Base-by-base conservation (phyloP, 1,140 invertebrate species). In the Sycophila sp. region DNA sequence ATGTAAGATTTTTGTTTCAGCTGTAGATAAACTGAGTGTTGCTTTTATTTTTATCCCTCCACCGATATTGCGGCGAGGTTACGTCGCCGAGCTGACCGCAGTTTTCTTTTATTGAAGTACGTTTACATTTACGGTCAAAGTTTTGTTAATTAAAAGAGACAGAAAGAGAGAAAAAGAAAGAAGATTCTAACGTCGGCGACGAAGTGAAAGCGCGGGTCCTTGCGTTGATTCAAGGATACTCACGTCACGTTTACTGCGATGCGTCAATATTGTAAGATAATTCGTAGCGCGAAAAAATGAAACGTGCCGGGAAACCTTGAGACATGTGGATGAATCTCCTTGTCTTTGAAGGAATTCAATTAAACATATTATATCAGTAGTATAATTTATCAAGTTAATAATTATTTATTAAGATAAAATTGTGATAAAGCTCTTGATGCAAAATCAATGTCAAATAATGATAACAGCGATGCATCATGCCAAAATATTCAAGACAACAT, bases 401-500 rank as follows among this genome's bases (percentile, higher is more conserved):
- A n/a, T n/a, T n/a, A n/a, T n/a, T n/a, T n/a, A n/a, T n/a, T n/a
- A n/a, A n/a, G n/a, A n/a, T n/a, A n/a, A n/a, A 47, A 22, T 47
- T 47, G 1, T 22, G 6, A 22, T 47, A 22, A 22, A n/a, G n/a
- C 24, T 10, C 17, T 47, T 6, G 42, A 47, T 22, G 42, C 17
- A 47, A 47, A 19, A n/a, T 47, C 42, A 47, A 22, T 47, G 42
- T 47, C 19, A 47, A 53, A 24, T 56, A 67, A 28, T 24, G 40
- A 26, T 19, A 24, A 13, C 38, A 64, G 47, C 15, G 19, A 56
- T 62, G 64, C 70, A 40, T 32, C 71, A 64, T 72, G 66, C 65
- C 8, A 64, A 65, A 49, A n/a, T 47, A 8, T 47, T 22, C 13
- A 47, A 45, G 13, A 6, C n/a, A 26, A 17, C 13, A 45, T 30